These are phyloP conservation scores for Thecophora atra DNA, from an alignment of 2,888 invertebrate species.

Conservation along the genomic window DNA sequence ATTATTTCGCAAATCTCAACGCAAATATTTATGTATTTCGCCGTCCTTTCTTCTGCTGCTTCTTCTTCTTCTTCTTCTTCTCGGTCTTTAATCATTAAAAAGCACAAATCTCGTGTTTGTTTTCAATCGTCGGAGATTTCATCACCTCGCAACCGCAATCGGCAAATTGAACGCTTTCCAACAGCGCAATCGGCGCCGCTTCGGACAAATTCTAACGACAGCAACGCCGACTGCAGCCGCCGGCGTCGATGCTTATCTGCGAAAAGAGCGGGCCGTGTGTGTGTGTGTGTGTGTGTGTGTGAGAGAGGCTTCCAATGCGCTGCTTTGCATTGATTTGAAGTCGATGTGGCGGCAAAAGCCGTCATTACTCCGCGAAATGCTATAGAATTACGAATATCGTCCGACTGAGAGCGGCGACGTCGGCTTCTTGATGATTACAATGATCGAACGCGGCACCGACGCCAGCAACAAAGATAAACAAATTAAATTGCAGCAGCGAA, in stretches of 20 bases:
- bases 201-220: conserved; percentile 23
- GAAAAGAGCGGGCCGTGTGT: not conserved
- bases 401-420: too few relatives aligned
- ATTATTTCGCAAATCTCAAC: not conserved
- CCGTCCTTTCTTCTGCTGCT: too few relatives aligned
- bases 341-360: conserved; percentile 19
- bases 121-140: conserved; percentile 15
- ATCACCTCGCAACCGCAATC: conserved; percentile 15
- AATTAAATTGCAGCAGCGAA: not conserved
- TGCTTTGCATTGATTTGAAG: conserved; percentile 15
- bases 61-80: too few relatives aligned
- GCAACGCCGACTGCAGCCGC: not conserved
- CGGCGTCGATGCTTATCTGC: conserved; percentile 5
- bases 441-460: too few relatives aligned
- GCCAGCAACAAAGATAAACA: too few relatives aligned
- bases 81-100: too few relatives aligned
- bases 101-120: too few relatives aligned
- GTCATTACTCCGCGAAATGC: conserved; percentile 20
- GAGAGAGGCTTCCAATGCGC: too few relatives aligned
- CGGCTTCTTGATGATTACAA: too few relatives aligned
- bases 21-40: not conserved
- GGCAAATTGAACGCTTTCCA: conserved; percentile 16
- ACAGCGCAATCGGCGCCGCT: not conserved
- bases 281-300: too few relatives aligned
- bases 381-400: conserved; percentile 28